Base-by-base conservation (phyloP, 2,888 invertebrate species). In the Electrophaes corylata region DNA sequence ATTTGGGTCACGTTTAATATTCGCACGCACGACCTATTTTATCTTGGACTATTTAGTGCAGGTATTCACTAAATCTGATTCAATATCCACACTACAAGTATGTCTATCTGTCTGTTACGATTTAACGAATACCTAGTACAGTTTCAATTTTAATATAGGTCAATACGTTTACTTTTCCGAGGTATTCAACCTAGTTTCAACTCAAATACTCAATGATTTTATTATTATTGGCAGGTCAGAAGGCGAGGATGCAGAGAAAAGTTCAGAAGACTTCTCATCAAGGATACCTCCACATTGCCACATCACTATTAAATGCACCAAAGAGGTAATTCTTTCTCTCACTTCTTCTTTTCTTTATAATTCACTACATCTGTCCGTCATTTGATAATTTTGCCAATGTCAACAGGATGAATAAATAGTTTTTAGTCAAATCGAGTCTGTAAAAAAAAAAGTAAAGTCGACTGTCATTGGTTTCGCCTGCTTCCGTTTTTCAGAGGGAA, bases 291-390 rank as follows among this genome's bases (percentile, higher is more conserved):
- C 98, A 65, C 96, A 97, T 91, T 98, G 97, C 92, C 97, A 97
- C 89, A 97, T 98, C 81, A 97, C 97, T 60, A 94, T 97, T 73
- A 97, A 97, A 90, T 96, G 96, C 83, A 97, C 97, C 69, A 94
- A 96, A 91, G 98, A 98, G 94, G 96, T 96, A 88, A 93, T n/a
- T n/a, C n/a, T n/a, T n/a, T n/a, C n/a, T n/a, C n/a, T n/a, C n/a
- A n/a, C n/a, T n/a, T n/a, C n/a, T n/a, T n/a, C n/a, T n/a, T n/a
- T n/a, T n/a, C n/a, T n/a, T n/a, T n/a, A n/a, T n/a, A n/a, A n/a
- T n/a, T n/a, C n/a, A n/a, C n/a, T n/a, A n/a, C n/a, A n/a, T n/a
- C n/a, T n/a, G n/a, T n/a, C n/a, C n/a, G n/a, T n/a, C n/a, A n/a
- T n/a, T n/a, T n/a, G n/a, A n/a, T n/a, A n/a, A n/a, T n/a, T n/a